phyloP scores from a whole-genome alignment of 2,797 vertebrate genomes.

The Emys orbicularis region DNA sequence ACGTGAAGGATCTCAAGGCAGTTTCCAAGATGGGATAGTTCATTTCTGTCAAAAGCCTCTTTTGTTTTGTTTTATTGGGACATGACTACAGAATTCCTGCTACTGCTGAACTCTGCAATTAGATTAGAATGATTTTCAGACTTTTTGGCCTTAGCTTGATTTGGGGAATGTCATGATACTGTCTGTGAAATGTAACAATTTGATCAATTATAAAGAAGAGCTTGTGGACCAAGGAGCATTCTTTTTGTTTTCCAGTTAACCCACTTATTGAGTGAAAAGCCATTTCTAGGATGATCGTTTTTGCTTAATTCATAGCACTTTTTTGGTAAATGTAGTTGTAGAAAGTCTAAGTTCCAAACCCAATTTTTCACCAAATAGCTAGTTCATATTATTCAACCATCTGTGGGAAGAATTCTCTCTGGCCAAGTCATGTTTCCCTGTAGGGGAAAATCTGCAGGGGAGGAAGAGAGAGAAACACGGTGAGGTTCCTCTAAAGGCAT shows the following conservation, averaged over 20 bases:
- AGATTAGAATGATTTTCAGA: slow-evolving; percentile 29
- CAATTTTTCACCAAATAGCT: not conserved
- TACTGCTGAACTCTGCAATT: not conserved
- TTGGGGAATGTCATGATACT: not conserved
- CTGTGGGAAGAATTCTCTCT: slow-evolving; percentile 24
- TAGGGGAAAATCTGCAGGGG: slow-evolving; percentile 9
- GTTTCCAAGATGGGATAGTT: not conserved
- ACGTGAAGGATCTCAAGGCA: not conserved
- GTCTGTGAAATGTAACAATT: slow-evolving; percentile 31
- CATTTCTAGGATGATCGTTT: not conserved
- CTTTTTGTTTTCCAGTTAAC: slow-evolving; percentile 37
- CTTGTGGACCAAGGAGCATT: not conserved
- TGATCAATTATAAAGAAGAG: not conserved
- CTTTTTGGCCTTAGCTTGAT: slow-evolving; percentile 35
- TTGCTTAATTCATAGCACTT: slow-evolving; percentile 29
- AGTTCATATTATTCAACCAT: not conserved
- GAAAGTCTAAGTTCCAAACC: not conserved
- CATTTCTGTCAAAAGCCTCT: not conserved
- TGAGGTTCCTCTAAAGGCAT: slow-evolving; percentile 47
- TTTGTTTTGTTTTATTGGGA: slow-evolving; percentile 10
- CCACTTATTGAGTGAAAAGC: not conserved
- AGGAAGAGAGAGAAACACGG: not conserved
- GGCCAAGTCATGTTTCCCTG: not conserved
- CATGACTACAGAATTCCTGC: not conserved
- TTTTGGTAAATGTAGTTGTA: not conserved